phyloP scores from a whole-genome alignment of 2,888 invertebrate genomes.

The Smittia sp. region DNA sequence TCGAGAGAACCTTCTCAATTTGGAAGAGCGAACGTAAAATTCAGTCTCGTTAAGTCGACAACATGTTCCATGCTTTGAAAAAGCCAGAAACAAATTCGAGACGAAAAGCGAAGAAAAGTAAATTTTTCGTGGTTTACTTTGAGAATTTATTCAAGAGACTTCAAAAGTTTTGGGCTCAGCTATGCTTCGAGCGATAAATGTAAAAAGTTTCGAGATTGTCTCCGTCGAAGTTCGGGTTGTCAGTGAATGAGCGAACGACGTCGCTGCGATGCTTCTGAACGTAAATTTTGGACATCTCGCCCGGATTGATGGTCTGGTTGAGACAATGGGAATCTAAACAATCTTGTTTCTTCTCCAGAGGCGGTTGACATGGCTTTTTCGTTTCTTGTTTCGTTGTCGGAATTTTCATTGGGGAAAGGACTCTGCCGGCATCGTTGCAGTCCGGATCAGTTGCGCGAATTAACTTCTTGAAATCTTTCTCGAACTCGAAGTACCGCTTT shows the following conservation, averaged over 20 bases:
- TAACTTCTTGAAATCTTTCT: slow-evolving; percentile 3
- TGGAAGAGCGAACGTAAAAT: background rate
- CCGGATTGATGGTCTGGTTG: background rate
- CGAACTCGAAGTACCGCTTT: background rate
- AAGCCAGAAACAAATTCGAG: too few species aligned
- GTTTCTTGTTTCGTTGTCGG: background rate
- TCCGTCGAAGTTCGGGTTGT: slow-evolving; percentile 16
- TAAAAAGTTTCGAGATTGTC: background rate
- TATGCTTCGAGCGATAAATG: background rate
- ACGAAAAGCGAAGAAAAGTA: background rate
- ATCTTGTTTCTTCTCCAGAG: background rate
- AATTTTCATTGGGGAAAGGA: too few species aligned
- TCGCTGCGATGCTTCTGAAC: slow-evolving; percentile 13
- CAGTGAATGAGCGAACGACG: background rate
- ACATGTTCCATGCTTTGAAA: background rate
- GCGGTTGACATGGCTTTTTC: background rate
- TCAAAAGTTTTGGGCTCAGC: background rate
- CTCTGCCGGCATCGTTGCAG: background rate
- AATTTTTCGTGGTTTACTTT: too few species aligned
- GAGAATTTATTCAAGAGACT: too few species aligned
- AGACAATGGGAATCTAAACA: background rate
- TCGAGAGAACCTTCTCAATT: background rate
- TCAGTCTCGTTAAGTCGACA: slow-evolving; percentile 12
- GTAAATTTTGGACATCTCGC: slow-evolving; percentile 22
- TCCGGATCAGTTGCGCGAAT: background rate